These are phyloP conservation scores for Girardia tigrina DNA, from an alignment of 2,888 invertebrate species.

Conservation along the genomic window DNA sequence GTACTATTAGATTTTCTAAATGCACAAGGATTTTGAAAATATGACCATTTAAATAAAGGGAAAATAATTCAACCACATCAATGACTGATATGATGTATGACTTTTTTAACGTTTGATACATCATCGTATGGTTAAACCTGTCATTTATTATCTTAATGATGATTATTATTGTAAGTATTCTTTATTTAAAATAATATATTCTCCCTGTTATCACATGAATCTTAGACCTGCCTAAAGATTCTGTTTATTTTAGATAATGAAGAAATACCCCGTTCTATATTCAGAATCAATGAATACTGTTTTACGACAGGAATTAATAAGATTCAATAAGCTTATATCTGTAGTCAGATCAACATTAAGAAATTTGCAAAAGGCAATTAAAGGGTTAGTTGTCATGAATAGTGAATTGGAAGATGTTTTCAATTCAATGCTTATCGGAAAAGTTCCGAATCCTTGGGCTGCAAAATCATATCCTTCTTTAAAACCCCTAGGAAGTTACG, in stretches of 20 bases:
- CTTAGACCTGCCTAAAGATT: too few species aligned
- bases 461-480: conserved; percentile 49
- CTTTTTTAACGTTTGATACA: too few species aligned
- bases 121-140: too few species aligned
- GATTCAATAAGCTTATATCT: conserved; percentile 46
- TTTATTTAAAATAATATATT: too few species aligned
- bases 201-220: too few species aligned
- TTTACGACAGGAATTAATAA: conserved; percentile 47
- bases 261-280: conserved; percentile 46
- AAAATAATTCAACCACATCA: too few species aligned
- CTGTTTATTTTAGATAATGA: conserved; percentile 40
- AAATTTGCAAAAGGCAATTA: conserved; percentile 48
- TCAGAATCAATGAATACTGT: conserved; percentile 51
- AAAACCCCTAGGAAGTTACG: conserved; percentile 49
- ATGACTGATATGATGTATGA: too few species aligned
- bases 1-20: too few species aligned
- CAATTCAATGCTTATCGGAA: conserved; percentile 50
- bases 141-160: too few species aligned
- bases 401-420: conserved; percentile 49
- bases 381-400: conserved; percentile 48
- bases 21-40: too few species aligned
- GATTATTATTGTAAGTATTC: too few species aligned
- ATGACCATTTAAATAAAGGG: too few species aligned
- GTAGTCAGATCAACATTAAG: conserved; percentile 45
- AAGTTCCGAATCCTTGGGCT: conserved; percentile 50